Evolutionary conservation across 2,113 vertebrate species (phyloP).

Genomic region (Boulengeromyrus knoepffleri): DNA sequence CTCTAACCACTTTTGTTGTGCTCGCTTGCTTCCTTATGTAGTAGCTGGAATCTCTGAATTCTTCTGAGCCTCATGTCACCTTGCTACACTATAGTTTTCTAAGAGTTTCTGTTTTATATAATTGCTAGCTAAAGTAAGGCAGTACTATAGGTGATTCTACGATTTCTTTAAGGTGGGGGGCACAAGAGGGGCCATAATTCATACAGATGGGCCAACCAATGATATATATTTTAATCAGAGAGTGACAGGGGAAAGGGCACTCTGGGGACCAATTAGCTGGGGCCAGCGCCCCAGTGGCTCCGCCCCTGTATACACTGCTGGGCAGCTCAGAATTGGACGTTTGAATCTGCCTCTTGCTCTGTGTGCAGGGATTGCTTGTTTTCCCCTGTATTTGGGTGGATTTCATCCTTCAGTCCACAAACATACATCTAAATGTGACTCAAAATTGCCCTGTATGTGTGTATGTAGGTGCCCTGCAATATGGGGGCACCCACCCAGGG

Average conservation of each 20-base stretch:
- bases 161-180: not conserved
- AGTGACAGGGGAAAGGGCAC: not conserved
- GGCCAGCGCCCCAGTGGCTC: not conserved
- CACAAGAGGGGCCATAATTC: not conserved
- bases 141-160: not conserved
- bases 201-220: not conserved
- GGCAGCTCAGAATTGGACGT: not conserved
- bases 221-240: not conserved
- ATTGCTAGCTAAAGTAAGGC: not conserved
- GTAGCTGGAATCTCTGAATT: not conserved
- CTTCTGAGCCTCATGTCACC: not conserved
- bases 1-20: not conserved
- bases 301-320: not conserved
- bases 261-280: not conserved
- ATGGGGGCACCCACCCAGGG: not conserved
- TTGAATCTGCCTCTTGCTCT: not conserved
- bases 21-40: not conserved
- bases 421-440: not conserved
- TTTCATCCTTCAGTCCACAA: not conserved
- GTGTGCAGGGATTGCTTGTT: not conserved
- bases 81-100: not conserved
- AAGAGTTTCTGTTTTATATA: not conserved
- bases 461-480: not conserved
- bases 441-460: not conserved
- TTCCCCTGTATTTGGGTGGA: not conserved